phyloP scores from a whole-genome alignment of 2,113 vertebrate species.

The Fulica atra region DNA sequence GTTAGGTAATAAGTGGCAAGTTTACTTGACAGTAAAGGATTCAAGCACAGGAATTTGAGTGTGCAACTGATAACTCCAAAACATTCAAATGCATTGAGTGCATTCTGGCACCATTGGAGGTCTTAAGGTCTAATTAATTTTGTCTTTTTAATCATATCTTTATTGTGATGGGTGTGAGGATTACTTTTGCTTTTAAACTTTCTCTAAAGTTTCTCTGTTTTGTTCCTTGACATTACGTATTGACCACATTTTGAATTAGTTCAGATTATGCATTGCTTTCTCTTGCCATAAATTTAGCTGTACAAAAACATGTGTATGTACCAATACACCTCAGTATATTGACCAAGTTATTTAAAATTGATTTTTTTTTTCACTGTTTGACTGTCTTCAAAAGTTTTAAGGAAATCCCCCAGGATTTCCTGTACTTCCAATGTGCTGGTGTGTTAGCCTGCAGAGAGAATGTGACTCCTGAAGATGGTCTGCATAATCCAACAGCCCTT shows the following conservation, averaged over 20 bases:
- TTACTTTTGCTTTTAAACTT: background rate
- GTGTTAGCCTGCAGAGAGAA: background rate
- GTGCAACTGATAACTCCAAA: background rate
- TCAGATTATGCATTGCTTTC: background rate
- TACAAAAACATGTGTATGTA: background rate
- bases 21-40: too few relatives aligned
- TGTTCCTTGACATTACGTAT: background rate
- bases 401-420: background rate
- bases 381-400: background rate
- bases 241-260: background rate
- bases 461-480: background rate
- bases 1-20: background rate
- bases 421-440: background rate
- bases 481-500: background rate
- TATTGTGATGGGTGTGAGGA: background rate
- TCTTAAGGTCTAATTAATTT: background rate
- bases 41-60: background rate
- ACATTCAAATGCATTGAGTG: background rate
- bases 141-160: background rate
- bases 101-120: background rate
- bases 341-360: background rate
- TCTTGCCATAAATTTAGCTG: background rate
- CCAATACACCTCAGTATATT: background rate
- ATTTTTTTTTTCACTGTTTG: background rate
- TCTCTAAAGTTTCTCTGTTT: background rate